Evolutionary conservation across 2,888 invertebrate genomes (phyloP).

Genomic region (Emesis russula): DNA sequence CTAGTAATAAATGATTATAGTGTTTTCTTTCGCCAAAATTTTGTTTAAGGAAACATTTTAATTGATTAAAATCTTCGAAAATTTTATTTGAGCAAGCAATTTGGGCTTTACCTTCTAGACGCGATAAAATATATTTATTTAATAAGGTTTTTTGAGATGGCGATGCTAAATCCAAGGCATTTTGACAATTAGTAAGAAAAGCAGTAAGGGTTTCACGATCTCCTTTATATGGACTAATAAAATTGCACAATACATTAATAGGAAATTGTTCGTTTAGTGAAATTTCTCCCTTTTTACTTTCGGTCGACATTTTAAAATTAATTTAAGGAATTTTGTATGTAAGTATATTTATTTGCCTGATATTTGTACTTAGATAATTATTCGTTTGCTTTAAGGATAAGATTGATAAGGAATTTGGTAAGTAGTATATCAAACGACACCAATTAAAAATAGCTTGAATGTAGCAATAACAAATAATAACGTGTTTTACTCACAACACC

Average conservation of each 20-base stretch:
- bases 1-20: slow-evolving; percentile 31
- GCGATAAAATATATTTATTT: slow-evolving; percentile 48
- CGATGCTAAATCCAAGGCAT: slow-evolving; percentile 40
- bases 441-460: background rate
- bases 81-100: slow-evolving; percentile 31
- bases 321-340: background rate
- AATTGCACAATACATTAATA: slow-evolving; percentile 14
- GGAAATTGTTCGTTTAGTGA: slow-evolving; percentile 10
- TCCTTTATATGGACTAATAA: slow-evolving; percentile 4
- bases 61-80: slow-evolving; percentile 34
- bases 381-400: background rate
- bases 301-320: slow-evolving; percentile 9
- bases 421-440: background rate
- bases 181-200: slow-evolving; percentile 46
- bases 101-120: slow-evolving; percentile 10
- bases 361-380: background rate
- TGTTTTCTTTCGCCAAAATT: slow-evolving; percentile 53
- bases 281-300: slow-evolving; percentile 8
- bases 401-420: background rate
- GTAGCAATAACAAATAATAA: slow-evolving; percentile 13
- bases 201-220: slow-evolving; percentile 25
- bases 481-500: too few species aligned
- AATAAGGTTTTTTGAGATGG: slow-evolving; percentile 36
- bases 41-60: slow-evolving; percentile 49
- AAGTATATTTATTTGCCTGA: background rate